Conservation (phyloP, 2,113 vertebrate species). For the Malurus elegans region DNA sequence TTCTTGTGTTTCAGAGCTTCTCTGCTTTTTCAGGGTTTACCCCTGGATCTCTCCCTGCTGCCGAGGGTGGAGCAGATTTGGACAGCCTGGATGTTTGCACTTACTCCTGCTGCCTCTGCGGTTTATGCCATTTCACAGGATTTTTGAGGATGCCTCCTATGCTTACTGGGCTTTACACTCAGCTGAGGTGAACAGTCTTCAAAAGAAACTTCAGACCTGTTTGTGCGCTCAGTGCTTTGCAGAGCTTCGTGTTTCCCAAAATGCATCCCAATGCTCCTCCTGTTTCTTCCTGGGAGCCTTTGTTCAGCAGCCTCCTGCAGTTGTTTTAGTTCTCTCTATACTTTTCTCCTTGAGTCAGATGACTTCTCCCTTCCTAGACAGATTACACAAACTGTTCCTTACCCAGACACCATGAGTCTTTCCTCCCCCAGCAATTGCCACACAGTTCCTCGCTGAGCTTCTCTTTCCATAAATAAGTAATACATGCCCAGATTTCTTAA, state of each 20-base stretch:
- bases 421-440: conserved; percentile 27
- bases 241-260: background rate
- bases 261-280: background rate
- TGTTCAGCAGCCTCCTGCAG: background rate
- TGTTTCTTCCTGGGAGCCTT: background rate
- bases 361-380: conserved; percentile 36
- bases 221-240: background rate
- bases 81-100: background rate
- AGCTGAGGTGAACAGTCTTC: background rate
- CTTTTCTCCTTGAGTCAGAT: conserved; percentile 15
- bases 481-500: background rate
- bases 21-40: background rate
- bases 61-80: background rate
- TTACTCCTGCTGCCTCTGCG: background rate
- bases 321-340: conserved; percentile 21
- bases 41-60: background rate
- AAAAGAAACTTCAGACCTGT: background rate
- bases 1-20: background rate
- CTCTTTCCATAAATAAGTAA: conserved; percentile 39
- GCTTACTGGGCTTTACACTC: background rate
- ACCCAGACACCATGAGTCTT: conserved; percentile 41
- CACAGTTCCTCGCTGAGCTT: conserved; percentile 19
- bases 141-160: background rate
- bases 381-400: conserved; percentile 56
- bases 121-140: background rate